phyloP scores from a whole-genome alignment of 1,140 invertebrate genomes.

The Ceratosolen solmsi region DNA sequence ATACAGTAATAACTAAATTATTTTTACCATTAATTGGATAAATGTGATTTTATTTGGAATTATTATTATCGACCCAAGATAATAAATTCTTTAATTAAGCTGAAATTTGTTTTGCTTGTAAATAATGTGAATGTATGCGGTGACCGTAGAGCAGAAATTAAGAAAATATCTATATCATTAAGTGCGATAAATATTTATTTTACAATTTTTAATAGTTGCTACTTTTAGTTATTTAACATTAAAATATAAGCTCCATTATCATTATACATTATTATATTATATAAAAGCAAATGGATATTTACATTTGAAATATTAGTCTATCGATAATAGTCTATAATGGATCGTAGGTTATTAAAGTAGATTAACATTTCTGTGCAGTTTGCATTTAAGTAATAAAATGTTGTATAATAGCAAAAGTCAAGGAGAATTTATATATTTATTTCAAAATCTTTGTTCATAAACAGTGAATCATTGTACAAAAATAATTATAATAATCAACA shows the following conservation, averaged over 20 bases:
- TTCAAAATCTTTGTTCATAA: too few species aligned
- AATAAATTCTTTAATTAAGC: not conserved
- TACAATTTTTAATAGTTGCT: not conserved
- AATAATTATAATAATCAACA: too few species aligned
- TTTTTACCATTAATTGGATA: not conserved
- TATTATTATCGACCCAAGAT: not conserved
- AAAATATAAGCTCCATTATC: too few species aligned
- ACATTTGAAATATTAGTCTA: too few species aligned
- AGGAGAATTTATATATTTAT: too few species aligned
- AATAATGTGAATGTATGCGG: not conserved
- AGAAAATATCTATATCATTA: not conserved
- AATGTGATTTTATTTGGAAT: not conserved
- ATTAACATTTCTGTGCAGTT: not conserved
- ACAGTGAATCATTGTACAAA: too few species aligned
- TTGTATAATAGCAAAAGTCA: too few species aligned
- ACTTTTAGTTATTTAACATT: too few species aligned
- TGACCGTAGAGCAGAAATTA: not conserved
- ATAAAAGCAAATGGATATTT: too few species aligned
- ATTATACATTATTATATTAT: too few species aligned
- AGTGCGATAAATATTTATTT: not conserved
- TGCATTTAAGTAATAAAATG: constrained; percentile 34
- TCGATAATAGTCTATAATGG: too few species aligned
- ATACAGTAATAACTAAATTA: not conserved
- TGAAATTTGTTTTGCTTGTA: not conserved
- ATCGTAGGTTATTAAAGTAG: too few species aligned